Evolutionary conservation across 2,797 vertebrate genomes (phyloP).

Genomic region (Semaprochilodus insignis): DNA sequence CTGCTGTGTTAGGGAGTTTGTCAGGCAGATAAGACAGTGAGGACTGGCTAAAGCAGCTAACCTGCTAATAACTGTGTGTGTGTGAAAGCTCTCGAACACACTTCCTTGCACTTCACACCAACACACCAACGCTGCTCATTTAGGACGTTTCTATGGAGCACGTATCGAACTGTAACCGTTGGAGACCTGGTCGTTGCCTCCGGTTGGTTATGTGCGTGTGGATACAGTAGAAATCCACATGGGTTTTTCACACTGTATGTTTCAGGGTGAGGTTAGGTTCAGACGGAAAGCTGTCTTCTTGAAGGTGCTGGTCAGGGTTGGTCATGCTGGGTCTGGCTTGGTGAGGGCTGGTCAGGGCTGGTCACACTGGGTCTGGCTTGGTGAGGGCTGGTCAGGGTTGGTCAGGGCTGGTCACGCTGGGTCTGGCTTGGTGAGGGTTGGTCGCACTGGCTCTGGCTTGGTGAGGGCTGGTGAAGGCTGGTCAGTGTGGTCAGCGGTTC

Average conservation of each 20-base stretch:
- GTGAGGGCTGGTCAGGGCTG: neutral
- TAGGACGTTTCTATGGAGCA: too few relatives aligned
- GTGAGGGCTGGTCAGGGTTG: too few relatives aligned
- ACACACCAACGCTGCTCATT: neutral
- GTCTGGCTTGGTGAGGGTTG: too few relatives aligned
- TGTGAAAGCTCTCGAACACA: neutral
- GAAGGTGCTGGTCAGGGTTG: neutral
- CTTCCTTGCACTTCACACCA: neutral
- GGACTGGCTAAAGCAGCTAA: neutral
- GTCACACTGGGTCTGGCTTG: slow-evolving; percentile 2
- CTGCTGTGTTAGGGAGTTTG: neutral
- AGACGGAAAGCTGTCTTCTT: neutral
- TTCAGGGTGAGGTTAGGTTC: neutral
- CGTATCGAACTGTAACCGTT: too few relatives aligned
- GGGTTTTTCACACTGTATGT: too few relatives aligned
- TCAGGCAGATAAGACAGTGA: neutral
- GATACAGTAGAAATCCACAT: too few relatives aligned
- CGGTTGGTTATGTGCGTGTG: too few relatives aligned
- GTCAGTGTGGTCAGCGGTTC: slow-evolving; percentile 50
- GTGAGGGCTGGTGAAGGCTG: neutral
- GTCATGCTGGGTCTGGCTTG: neutral
- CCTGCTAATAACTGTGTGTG: neutral
- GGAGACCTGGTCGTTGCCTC: too few relatives aligned
- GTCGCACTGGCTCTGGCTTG: neutral
- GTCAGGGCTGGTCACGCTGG: too few relatives aligned